Percentiles rank a stretch among this genome's conserved stretches.
phyloP scores from a whole-genome alignment of 2,888 invertebrate species.

The Schizaphis graminum region DNA sequence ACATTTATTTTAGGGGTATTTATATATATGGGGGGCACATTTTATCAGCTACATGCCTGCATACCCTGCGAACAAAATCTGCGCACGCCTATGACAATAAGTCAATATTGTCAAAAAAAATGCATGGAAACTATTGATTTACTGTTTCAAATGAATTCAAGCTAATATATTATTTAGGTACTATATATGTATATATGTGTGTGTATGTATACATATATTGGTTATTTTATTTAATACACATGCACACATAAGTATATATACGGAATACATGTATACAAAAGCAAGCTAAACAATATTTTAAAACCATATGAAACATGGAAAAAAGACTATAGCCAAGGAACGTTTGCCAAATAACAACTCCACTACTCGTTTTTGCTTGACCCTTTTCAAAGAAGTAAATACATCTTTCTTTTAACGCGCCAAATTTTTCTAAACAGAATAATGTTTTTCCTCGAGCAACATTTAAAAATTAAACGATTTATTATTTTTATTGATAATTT shows the following conservation, averaged over 20 bases:
- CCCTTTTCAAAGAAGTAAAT: conserved; percentile 5
- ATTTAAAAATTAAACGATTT: not conserved
- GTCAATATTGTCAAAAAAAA: not conserved
- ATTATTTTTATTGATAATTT: not conserved
- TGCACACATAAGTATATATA: not conserved
- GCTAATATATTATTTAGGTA: not conserved
- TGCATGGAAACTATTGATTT: not conserved
- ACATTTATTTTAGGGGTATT: no score
- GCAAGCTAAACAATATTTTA: conserved; percentile 25
- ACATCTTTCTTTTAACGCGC: not conserved
- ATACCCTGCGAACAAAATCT: no score
- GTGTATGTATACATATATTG: not conserved
- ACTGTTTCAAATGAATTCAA: not conserved
- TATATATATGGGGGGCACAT: no score
- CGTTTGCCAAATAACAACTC: conserved; percentile 36
- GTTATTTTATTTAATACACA: not conserved
- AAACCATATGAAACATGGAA: conserved; percentile 8
- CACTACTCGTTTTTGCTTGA: not conserved
- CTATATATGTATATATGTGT: not conserved
- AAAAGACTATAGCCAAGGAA: not conserved
- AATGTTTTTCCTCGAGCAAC: not conserved
- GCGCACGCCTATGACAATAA: no score
- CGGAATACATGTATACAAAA: not conserved
- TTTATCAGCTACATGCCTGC: no score
- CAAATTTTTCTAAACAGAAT: conserved; percentile 1